Conservation (phyloP, 23 tunicate genomes). For the Styela plicata region DNA sequence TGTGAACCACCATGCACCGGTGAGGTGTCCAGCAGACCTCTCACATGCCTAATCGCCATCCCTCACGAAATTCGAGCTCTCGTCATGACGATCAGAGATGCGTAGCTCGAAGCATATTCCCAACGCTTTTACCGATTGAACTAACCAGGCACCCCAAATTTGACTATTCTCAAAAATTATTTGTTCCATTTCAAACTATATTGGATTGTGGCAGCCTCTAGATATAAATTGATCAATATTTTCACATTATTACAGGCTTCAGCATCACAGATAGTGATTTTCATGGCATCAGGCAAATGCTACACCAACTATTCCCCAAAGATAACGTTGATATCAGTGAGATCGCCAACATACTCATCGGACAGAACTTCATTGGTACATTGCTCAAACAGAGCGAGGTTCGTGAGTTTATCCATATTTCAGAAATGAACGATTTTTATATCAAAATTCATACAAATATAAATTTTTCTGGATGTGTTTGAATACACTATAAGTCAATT, state of each 20-base stretch:
- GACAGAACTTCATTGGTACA: constrained; percentile 77
- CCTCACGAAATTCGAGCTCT: too few relatives aligned
- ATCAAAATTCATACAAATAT: too few relatives aligned
- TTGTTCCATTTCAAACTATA: too few relatives aligned
- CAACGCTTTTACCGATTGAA: too few relatives aligned
- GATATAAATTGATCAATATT: neutral
- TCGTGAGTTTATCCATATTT: neutral
- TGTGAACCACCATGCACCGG: too few relatives aligned
- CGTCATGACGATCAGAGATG: too few relatives aligned
- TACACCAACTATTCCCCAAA: constrained; percentile 53
- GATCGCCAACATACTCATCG: constrained; percentile 40
- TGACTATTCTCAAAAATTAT: neutral
- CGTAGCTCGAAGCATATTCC: too few relatives aligned
- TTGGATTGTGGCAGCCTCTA: too few relatives aligned
- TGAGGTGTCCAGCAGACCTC: too few relatives aligned
- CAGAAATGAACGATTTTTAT: neutral
- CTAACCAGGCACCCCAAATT: neutral
- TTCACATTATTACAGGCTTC: constrained; percentile 67
- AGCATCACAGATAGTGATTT: constrained; percentile 47
- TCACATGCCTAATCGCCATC: too few relatives aligned
- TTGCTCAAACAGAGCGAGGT: constrained; percentile 57
- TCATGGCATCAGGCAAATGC: constrained; percentile 70
- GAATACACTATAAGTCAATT: too few relatives aligned
- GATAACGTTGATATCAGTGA: constrained; percentile 35
- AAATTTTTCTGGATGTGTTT: too few relatives aligned